phyloP scores from a whole-genome alignment of 2,797 vertebrate genomes.

The Acipenser oxyrinchus region DNA sequence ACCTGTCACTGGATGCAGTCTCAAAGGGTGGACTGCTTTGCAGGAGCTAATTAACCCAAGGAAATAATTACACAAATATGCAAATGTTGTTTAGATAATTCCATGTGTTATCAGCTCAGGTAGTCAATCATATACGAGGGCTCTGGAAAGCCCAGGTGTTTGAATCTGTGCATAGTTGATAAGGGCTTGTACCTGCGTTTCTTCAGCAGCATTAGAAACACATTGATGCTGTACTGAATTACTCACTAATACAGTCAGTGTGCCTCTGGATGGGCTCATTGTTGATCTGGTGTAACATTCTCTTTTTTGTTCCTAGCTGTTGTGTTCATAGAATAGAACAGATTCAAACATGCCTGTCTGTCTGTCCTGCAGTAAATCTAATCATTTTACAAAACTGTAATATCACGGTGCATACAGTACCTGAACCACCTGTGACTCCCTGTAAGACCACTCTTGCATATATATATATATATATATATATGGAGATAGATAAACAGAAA shows the following conservation, averaged over 20 bases:
- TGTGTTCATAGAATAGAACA: too few species aligned
- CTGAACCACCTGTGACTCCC: too few species aligned
- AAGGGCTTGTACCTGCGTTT: conserved; percentile 52
- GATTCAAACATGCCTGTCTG: too few species aligned
- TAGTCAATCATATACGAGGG: conserved; percentile 81
- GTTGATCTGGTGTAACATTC: too few species aligned
- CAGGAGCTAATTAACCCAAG: conserved; percentile 95
- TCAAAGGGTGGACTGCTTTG: conserved; percentile 80
- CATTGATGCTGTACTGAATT: conserved; percentile 12
- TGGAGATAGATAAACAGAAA: too few species aligned
- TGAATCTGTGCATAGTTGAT: conserved; percentile 59
- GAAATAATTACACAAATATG: conserved; percentile 98
- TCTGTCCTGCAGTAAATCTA: too few species aligned
- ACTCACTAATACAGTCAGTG: not conserved
- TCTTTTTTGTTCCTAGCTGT: too few species aligned
- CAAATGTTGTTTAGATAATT: conserved; percentile 96
- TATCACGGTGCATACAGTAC: too few species aligned
- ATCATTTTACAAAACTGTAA: too few species aligned
- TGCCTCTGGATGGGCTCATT: conserved; percentile 1
- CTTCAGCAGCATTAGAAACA: conserved; percentile 30
- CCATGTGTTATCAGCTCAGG: conserved; percentile 74
- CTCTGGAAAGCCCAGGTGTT: conserved; percentile 51
- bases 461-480: too few species aligned
- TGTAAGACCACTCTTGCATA: too few species aligned
- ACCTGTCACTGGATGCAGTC: conserved; percentile 84